phyloP scores from a whole-genome alignment of 2,113 vertebrate genomes.

The Halichoerus grypus region DNA sequence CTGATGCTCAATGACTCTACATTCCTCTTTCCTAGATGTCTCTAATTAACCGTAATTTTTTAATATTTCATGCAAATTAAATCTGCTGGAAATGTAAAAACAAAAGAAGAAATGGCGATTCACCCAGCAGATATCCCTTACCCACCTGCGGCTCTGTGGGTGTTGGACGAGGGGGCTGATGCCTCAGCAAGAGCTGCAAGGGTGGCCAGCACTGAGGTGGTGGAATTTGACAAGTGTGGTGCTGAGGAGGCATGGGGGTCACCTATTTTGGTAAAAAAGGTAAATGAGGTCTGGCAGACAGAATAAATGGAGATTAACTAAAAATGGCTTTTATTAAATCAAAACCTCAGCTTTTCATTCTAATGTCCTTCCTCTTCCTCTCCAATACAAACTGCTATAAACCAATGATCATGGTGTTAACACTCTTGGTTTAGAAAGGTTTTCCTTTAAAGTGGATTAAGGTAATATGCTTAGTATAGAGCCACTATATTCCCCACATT shows the following conservation, averaged over 20 bases:
- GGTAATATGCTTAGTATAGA: background rate
- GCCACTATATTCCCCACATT: background rate
- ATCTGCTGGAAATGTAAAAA: background rate
- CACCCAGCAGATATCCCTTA: conserved; percentile 36
- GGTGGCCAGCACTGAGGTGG: conserved; percentile 84
- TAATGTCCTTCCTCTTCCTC: background rate
- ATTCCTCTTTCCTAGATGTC: background rate
- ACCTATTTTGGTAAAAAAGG: conserved; percentile 68
- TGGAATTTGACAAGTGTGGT: conserved; percentile 67
- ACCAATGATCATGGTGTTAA: background rate
- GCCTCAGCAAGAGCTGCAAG: conserved; percentile 84
- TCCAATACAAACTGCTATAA: conserved; percentile 15
- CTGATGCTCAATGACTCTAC: background rate
- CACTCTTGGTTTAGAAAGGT: background rate
- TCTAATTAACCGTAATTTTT: background rate
- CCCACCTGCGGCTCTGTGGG: conserved; percentile 67
- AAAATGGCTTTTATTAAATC: conserved; percentile 32
- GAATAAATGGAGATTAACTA: conserved; percentile 31
- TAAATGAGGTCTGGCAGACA: conserved; percentile 15
- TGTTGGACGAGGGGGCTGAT: conserved; percentile 71
- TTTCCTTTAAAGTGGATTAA: conserved; percentile 29
- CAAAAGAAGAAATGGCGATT: conserved; percentile 23
- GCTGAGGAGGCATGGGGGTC: conserved; percentile 36
- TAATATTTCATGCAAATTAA: conserved; percentile 8
- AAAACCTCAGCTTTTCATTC: conserved; percentile 34